These are phyloP conservation scores for Silurus asotus DNA, from an alignment of 2,113 vertebrate species.

Conservation along the genomic window DNA sequence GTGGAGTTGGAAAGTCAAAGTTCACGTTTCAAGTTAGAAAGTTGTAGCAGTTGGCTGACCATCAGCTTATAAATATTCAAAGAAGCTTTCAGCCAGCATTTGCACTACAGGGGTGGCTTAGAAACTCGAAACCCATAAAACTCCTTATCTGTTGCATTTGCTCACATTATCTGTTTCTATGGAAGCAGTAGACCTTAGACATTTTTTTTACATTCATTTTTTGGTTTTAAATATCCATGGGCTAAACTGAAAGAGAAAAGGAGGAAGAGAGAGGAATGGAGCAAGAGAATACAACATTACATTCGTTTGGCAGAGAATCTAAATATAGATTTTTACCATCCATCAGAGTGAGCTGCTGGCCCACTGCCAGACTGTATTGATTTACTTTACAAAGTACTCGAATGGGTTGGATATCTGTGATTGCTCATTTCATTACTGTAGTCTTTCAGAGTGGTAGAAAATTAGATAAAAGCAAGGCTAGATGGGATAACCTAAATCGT, in stretches of 20 bases:
- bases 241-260: not conserved
- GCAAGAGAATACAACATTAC: not conserved
- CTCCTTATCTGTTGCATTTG: conserved; percentile 63
- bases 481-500: conserved; percentile 46
- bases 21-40: conserved; percentile 6
- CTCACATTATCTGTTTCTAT: conserved; percentile 65
- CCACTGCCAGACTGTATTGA: conserved; percentile 69
- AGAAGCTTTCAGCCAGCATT: conserved; percentile 54
- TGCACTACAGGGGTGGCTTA: conserved; percentile 54
- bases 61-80: conserved; percentile 60
- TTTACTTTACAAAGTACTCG: conserved; percentile 75
- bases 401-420: conserved; percentile 75
- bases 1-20: conserved; percentile 22
- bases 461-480: conserved; percentile 70
- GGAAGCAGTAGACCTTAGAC: conserved; percentile 45
- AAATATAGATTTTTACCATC: conserved; percentile 70
- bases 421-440: conserved; percentile 78
- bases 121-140: conserved; percentile 67
- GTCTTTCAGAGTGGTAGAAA: conserved; percentile 65
- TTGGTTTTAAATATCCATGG: conserved; percentile 45
- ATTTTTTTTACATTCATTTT: conserved; percentile 27
- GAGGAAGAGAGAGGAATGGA: not conserved
- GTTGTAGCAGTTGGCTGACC: conserved; percentile 39
- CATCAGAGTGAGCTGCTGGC: conserved; percentile 73
- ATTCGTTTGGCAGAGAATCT: conserved; percentile 59